phyloP scores from a whole-genome alignment of 1,140 invertebrate species.

The Proctacanthus coquilletti region DNA sequence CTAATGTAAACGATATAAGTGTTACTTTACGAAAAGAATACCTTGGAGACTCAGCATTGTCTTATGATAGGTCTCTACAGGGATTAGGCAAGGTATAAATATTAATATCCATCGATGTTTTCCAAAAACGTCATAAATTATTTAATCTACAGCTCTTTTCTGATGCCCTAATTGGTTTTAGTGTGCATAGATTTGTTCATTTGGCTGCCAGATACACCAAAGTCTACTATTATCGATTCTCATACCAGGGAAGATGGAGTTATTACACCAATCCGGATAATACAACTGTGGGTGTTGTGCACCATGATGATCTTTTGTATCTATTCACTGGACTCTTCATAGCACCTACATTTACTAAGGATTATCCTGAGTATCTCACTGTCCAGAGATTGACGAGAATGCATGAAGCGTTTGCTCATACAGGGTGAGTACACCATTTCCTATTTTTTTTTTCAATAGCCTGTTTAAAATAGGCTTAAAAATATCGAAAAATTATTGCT shows the following conservation, averaged over 20 bases:
- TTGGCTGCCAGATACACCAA: constrained; percentile 29
- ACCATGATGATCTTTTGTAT: constrained; percentile 45
- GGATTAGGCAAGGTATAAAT: constrained; percentile 10
- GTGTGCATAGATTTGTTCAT: constrained; percentile 32
- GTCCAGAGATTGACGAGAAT: constrained; percentile 33
- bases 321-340: constrained; percentile 33
- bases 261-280: constrained; percentile 30
- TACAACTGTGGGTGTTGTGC: constrained; percentile 33
- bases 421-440: constrained; percentile 33
- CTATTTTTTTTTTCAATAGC: no score
- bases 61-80: constrained; percentile 12
- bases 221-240: constrained; percentile 38
- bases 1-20: constrained; percentile 29
- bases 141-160: constrained; percentile 24
- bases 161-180: constrained; percentile 34
- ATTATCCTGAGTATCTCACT: constrained; percentile 31
- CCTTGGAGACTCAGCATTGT: constrained; percentile 8
- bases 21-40: constrained; percentile 13
- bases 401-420: constrained; percentile 33
- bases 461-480: no score
- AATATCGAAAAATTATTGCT: no score
- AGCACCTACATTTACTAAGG: constrained; percentile 27
- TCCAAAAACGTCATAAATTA: neutral
- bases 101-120: neutral
- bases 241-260: constrained; percentile 38